Percentiles rank a stretch among this genome's conserved stretches.
Evolutionary conservation across 2,888 invertebrate species (phyloP).

Genomic region (Baccha elongata): DNA sequence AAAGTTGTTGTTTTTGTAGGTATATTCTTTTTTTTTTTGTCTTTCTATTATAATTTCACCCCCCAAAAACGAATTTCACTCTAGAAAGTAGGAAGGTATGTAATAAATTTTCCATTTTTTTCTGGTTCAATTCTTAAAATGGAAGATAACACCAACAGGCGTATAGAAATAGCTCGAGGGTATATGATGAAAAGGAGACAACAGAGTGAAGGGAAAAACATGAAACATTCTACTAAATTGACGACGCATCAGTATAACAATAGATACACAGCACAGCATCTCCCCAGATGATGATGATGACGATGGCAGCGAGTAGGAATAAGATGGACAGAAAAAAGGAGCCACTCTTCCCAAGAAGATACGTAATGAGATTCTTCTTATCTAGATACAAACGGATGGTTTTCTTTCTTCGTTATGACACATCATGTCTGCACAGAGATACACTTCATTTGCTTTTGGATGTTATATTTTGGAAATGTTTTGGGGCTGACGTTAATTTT

Average conservation of each 20-base stretch:
- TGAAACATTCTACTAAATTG: slow-evolving; percentile 55
- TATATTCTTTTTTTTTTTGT: slow-evolving; percentile 28
- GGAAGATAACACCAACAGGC: slow-evolving; percentile 69
- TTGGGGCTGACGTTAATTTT: slow-evolving; percentile 4
- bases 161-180: slow-evolving; percentile 41
- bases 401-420: slow-evolving; percentile 27
- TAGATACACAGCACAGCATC: slow-evolving; percentile 15
- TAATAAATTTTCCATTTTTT: slow-evolving; percentile 67
- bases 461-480: slow-evolving; percentile 13
- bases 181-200: slow-evolving; percentile 31
- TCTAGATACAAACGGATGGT: slow-evolving; percentile 68
- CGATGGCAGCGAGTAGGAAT: background rate
- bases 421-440: background rate
- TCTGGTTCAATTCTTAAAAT: slow-evolving; percentile 69
- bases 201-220: slow-evolving; percentile 20
- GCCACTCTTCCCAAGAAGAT: slow-evolving; percentile 56
- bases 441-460: slow-evolving; percentile 62
- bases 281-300: slow-evolving; percentile 29
- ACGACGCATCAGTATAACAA: slow-evolving; percentile 38
- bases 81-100: slow-evolving; percentile 70
- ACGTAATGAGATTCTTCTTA: slow-evolving; percentile 71
- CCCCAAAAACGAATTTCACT: slow-evolving; percentile 59
- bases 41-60: slow-evolving; percentile 61
- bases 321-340: background rate
- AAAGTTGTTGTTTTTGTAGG: slow-evolving; percentile 42